phyloP scores from a whole-genome alignment of 2,797 vertebrate genomes.

The Alca torda region DNA sequence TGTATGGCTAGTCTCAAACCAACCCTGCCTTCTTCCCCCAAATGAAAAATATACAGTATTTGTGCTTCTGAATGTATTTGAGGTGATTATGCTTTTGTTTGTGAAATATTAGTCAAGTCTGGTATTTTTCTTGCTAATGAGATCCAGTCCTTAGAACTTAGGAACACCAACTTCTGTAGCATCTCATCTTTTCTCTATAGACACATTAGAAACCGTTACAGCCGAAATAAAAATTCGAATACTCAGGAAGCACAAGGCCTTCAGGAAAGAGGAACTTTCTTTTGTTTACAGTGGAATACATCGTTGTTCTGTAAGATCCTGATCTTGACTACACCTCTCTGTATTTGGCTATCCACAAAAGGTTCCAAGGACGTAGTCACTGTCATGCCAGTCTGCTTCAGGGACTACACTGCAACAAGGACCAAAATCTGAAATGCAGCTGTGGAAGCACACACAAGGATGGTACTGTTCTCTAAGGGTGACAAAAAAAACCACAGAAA shows the following conservation, averaged over 20 bases:
- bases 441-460: background rate
- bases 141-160: background rate
- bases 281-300: background rate
- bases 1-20: background rate
- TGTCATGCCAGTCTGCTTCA: background rate
- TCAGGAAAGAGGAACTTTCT: background rate
- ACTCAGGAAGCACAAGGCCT: fast-evolving
- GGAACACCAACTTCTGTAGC: background rate
- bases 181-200: background rate
- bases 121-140: background rate
- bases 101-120: background rate
- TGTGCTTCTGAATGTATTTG: background rate
- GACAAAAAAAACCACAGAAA: background rate
- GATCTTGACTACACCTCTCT: background rate
- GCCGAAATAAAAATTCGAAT: background rate
- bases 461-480: background rate
- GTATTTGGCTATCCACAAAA: background rate
- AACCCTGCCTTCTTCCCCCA: background rate
- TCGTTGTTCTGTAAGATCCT: background rate
- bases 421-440: background rate
- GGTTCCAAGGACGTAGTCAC: background rate
- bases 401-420: background rate
- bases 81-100: background rate
- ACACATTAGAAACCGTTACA: background rate
- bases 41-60: background rate